Evolutionary conservation across 2,888 invertebrate species (phyloP).

Genomic region (Stenichneumon culpator): DNA sequence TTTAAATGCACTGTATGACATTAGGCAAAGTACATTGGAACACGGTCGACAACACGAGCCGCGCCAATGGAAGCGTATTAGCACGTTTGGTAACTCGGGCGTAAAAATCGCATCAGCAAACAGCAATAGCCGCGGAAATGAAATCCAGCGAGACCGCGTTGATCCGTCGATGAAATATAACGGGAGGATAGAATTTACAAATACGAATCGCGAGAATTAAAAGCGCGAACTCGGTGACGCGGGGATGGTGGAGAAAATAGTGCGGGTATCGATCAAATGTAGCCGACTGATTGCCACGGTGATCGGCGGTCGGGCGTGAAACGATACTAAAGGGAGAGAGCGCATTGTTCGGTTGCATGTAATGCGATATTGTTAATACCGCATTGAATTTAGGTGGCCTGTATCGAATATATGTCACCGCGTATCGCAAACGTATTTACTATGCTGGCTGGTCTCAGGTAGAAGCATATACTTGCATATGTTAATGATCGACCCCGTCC

Average conservation of each 20-base stretch:
- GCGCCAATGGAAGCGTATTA: neutral
- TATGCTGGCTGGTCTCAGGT: neutral
- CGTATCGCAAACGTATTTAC: neutral
- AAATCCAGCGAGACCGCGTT: neutral
- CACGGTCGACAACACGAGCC: neutral
- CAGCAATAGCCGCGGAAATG: neutral
- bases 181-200: neutral
- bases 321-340: neutral
- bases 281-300: neutral
- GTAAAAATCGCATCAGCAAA: neutral
- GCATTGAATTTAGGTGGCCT: neutral
- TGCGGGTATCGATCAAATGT: neutral
- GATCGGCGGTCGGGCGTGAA: neutral
- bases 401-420: neutral
- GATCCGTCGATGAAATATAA: neutral
- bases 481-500: neutral
- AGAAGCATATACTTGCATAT: neutral
- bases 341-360: neutral
- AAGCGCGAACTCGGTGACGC: neutral
- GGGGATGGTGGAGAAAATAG: neutral
- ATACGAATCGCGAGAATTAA: neutral
- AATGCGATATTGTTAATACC: neutral
- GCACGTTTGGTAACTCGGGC: neutral
- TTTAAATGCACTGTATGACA: neutral
- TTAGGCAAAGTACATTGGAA: neutral